Base-by-base conservation (phyloP, 2,113 vertebrate genomes). In the Ceyx margarethae region DNA sequence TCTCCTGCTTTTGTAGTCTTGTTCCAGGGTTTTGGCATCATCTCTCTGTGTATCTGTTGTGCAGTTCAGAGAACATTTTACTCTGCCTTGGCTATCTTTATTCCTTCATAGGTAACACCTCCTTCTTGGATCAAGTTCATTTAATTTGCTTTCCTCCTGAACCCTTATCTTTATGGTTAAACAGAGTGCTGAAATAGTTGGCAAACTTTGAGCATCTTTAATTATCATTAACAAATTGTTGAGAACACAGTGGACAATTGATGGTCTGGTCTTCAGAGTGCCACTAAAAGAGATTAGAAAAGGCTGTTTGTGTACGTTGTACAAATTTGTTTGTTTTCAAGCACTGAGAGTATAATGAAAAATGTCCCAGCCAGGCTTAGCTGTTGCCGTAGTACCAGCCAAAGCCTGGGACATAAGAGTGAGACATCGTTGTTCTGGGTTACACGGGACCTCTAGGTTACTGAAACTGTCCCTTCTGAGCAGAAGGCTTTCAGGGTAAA, bases 261-360 rank as follows among this genome's bases (percentile, higher is more conserved):
- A 88, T 6, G 16, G 69, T 67, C 85, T 93, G 83, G 91, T 94
- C 91, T 82, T 97, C 89, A 77, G 56, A 91, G 84, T 82, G 60
- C 85, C 73, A 91, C 95, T 93, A 94, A 94, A 90, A 76, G 66
- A 94, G 93, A 92, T 91, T 92, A 95, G 95, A 97, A 96, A 95
- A 89, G 91, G 60, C 88, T 95, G 57, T 92, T 87, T 95, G 69
- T 93, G 58, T 81, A 79, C 6, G 75, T 72, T 66, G 80, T 85
- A 83, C 95, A 97, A 94, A 90, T 94, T 91, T 94, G 95, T 96
- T 96, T 96, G 94, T 97, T 97, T 96, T 96, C 92, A 91, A 91
- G 90, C 95, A 51, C 81, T 81, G 91, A 66, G 23, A 72, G n/a
- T 66, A 74, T 89, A 92, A 96, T 81, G 85, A 83, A 78, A 95